Base-by-base conservation (phyloP, 2,888 invertebrate genomes). In the Ectemnius cavifrons region DNA sequence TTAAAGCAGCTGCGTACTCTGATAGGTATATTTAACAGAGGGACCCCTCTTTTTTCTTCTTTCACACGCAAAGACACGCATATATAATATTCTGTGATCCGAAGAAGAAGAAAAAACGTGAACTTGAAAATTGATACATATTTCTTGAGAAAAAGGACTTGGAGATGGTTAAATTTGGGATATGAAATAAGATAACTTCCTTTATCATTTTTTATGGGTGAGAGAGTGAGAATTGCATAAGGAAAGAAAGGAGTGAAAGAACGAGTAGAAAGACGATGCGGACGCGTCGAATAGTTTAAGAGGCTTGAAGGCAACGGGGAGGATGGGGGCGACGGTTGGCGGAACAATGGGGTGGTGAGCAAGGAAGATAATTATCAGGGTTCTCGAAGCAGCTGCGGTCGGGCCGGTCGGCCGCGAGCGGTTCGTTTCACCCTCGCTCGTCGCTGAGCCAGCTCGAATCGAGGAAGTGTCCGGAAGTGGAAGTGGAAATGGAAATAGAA, bases 301-400 rank as follows among this genome's bases (percentile, higher is more conserved):
- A 70, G 64, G 75, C 52, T n/a, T 28, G 46, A 20, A 45, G 64
- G 59, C 37, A 67, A 67, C n/a, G 28, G 28, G 27, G 27, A 28
- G 2, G 3, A n/a, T 4, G 60, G 60, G 14, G 27, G n/a, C 8
- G n/a, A 23, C n/a, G 60, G 60, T 27, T 13, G 27, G 20, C 8
- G 27, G 13, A 60, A 28, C 67, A 75, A 71, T 77, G 67, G 73
- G 79, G 70, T 78, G 75, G 72, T 69, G 60, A 78, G 63, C 75
- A 60, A 57, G 70, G 56, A 67, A 82, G 80, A 82, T 82, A 82
- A 82, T 82, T 82, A 82, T 82, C 82, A 63, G 70, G 60, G 71
- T 62, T 68, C 59, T 46, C 61, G 74, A 67, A 18, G 82, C 82
- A 82, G 82, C 82, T 82, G 82, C 82, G 37, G 37, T 37, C 37